Conservation (phyloP, 2,888 invertebrate species). For the Drosophila helvetica region DNA sequence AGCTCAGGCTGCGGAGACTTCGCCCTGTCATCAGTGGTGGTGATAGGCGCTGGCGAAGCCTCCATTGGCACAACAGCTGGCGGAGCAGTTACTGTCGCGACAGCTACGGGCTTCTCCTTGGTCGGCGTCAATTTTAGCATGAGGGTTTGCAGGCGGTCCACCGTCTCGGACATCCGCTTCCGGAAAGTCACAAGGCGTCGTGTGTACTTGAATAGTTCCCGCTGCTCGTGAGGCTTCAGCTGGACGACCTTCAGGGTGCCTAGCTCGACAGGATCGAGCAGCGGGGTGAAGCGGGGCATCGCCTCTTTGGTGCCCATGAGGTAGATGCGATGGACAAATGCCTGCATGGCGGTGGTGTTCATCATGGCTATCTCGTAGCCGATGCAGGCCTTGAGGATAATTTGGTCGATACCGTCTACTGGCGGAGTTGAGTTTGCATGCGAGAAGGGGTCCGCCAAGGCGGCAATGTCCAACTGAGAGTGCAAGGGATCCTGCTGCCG, state of each 20-base stretch:
- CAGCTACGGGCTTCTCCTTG: slow-evolving; percentile 11
- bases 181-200: slow-evolving; percentile 74
- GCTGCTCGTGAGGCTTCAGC: slow-evolving; percentile 37
- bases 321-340: slow-evolving; percentile 71
- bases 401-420: not conserved
- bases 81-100: slow-evolving; percentile 1
- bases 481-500: slow-evolving; percentile 1
- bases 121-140: slow-evolving; percentile 58
- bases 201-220: slow-evolving; percentile 72
- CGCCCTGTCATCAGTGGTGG: not conserved
- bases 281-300: slow-evolving; percentile 47
- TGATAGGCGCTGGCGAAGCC: slow-evolving; percentile 1
- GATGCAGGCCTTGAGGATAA: slow-evolving; percentile 17
- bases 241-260: slow-evolving; percentile 18
- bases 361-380: slow-evolving; percentile 58
- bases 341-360: slow-evolving; percentile 79
- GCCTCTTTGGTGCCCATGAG: slow-evolving; percentile 64
- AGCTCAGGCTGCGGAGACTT: not conserved
- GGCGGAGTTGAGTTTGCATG: not conserved
- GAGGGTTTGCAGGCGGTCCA: slow-evolving; percentile 77
- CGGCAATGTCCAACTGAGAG: not conserved
- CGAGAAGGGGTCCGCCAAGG: not conserved
- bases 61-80: not conserved
- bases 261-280: slow-evolving; percentile 68
- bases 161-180: slow-evolving; percentile 78